Evolutionary conservation across 2,113 vertebrate species (phyloP).

Genomic region (Stegostoma tigrinum): DNA sequence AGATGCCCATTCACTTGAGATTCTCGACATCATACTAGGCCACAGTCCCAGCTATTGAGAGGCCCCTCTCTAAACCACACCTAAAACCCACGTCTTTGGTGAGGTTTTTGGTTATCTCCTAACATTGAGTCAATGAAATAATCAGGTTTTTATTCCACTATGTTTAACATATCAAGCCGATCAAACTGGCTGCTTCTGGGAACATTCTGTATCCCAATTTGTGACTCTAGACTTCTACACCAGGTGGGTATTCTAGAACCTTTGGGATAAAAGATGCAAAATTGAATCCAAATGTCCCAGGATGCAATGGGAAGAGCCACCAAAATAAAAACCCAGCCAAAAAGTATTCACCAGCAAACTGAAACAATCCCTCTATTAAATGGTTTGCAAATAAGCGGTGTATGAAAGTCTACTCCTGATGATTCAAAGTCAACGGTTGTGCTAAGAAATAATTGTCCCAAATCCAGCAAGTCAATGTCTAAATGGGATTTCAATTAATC

Average conservation of each 20-base stretch:
- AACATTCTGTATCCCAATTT: background rate
- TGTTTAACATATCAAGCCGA: background rate
- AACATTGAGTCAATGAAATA: background rate
- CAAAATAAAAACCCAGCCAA: background rate
- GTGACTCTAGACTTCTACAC: background rate
- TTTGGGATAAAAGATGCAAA: background rate
- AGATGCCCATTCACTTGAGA: background rate
- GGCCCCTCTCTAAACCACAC: background rate
- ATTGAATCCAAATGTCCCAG: background rate
- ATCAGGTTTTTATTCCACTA: background rate
- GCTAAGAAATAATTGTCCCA: background rate
- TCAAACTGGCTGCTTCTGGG: background rate
- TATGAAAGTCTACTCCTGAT: background rate
- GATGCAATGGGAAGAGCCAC: background rate
- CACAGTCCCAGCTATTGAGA: background rate
- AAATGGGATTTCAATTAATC: background rate
- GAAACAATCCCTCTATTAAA: background rate
- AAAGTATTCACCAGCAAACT: background rate
- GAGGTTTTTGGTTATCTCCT: background rate
- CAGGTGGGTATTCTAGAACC: background rate
- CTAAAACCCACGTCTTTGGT: background rate
- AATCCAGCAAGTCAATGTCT: background rate
- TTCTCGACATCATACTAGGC: background rate
- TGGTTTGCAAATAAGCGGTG: background rate
- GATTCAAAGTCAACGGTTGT: background rate